Evolutionary conservation across 2,113 vertebrate genomes (phyloP).

Genomic region (Eulacestoma nigropectus): DNA sequence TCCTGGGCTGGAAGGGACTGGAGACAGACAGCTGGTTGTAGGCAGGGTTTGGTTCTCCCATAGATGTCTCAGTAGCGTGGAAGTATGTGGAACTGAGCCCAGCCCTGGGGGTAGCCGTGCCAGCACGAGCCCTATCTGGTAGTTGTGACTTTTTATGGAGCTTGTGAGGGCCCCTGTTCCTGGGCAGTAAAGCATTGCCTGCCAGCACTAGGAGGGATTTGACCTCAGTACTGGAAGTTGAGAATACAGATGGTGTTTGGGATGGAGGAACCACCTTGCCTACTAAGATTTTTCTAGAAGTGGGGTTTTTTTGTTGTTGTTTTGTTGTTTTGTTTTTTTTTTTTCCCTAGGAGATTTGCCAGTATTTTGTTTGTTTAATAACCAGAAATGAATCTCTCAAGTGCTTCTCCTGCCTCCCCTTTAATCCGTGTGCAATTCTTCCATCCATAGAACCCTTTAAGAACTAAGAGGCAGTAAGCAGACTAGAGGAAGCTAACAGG

Average conservation of each 20-base stretch:
- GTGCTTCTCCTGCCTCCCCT: not conserved
- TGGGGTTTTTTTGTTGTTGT: no score
- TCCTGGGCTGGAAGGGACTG: not conserved
- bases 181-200: not conserved
- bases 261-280: not conserved
- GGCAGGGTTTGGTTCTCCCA: not conserved
- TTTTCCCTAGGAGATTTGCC: not conserved
- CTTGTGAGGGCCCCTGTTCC: not conserved
- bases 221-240: not conserved
- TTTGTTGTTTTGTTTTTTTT: no score
- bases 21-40: not conserved
- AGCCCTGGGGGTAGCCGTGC: not conserved
- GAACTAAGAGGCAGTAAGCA: not conserved
- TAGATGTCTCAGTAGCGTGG: not conserved
- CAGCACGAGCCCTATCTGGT: not conserved
- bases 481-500: not conserved
- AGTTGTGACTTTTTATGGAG: conserved; percentile 21
- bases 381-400: not conserved
- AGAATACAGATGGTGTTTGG: not conserved
- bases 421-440: not conserved
- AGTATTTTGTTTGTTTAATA: not conserved
- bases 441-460: not conserved
- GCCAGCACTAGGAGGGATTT: not conserved
- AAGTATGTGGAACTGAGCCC: conserved; percentile 2
- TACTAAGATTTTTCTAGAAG: not conserved